Conservation (phyloP, 2,113 vertebrate genomes). For the Oplegnathus fasciatus region DNA sequence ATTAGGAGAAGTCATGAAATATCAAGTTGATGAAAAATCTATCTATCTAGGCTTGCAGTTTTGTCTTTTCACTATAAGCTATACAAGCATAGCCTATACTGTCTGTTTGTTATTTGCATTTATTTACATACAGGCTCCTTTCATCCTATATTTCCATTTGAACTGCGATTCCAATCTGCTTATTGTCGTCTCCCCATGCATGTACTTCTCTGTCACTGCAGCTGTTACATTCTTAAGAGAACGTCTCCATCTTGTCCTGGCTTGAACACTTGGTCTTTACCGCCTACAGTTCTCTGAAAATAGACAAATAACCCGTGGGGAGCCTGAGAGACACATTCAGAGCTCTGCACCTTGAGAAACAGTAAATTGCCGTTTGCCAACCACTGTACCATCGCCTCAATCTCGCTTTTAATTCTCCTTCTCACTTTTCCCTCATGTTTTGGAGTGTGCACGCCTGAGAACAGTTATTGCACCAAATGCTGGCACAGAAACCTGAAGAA, state of each 20-base stretch:
- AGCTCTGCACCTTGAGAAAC: conserved; percentile 72
- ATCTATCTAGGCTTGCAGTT: not conserved
- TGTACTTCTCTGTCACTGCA: conserved; percentile 43
- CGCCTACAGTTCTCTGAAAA: conserved; percentile 80
- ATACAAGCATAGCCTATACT: not conserved
- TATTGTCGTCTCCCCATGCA: conserved; percentile 6
- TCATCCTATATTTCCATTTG: not conserved
- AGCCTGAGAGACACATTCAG: conserved; percentile 67
- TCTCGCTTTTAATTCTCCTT: conserved; percentile 7
- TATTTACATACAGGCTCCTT: not conserved
- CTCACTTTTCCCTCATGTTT: conserved; percentile 25
- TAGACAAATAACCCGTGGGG: conserved; percentile 76
- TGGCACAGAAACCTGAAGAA: not conserved
- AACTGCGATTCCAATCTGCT: conserved; percentile 8
- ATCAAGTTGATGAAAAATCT: not conserved
- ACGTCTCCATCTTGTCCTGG: conserved; percentile 69
- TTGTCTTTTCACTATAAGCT: not conserved
- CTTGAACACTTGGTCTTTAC: conserved; percentile 64
- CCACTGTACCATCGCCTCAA: not conserved
- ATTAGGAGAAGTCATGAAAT: not conserved
- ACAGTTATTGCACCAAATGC: conserved; percentile 6
- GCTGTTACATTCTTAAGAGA: conserved; percentile 62
- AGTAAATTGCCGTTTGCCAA: conserved; percentile 54
- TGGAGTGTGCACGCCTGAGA: not conserved
- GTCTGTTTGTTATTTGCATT: not conserved